These are phyloP conservation scores for Podargus strigoides DNA, from an alignment of 2,797 vertebrate genomes.

Conservation along the genomic window DNA sequence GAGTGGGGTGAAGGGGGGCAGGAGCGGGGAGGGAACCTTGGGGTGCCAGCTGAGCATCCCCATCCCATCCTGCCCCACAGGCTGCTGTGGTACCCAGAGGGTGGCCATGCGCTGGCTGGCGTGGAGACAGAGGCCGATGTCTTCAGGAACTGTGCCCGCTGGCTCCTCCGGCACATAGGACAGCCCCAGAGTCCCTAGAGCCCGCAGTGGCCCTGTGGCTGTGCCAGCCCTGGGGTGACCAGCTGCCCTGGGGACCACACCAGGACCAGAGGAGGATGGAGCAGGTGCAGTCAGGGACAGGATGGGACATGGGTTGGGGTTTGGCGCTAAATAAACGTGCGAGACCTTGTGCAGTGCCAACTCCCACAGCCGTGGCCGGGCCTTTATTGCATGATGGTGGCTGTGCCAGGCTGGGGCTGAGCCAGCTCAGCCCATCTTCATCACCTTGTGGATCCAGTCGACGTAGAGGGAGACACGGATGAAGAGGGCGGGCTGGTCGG, in stretches of 20 bases:
- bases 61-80: background rate
- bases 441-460: conserved; percentile 97
- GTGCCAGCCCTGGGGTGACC: background rate
- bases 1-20: background rate
- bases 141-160: conserved; percentile 78
- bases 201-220: fast-evolving
- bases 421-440: conserved; percentile 83
- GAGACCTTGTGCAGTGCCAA: background rate
- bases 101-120: conserved; percentile 76
- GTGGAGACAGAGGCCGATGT: conserved; percentile 77
- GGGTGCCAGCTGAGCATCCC: background rate
- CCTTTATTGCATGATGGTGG: background rate
- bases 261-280: background rate
- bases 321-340: background rate
- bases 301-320: fast-evolving
- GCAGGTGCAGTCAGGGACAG: fast-evolving
- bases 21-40: background rate
- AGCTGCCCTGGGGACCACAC: background rate
- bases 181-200: background rate
- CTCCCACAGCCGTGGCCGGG: fast-evolving
- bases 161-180: conserved; percentile 77
- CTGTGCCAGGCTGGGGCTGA: background rate
- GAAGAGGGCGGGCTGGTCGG: conserved; percentile 87
- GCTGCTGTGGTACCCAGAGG: conserved; percentile 82
- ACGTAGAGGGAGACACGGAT: conserved; percentile 89